phyloP scores from a whole-genome alignment of 37 sponge, comb jelly and placozoan species.

The Ianthella basta region DNA sequence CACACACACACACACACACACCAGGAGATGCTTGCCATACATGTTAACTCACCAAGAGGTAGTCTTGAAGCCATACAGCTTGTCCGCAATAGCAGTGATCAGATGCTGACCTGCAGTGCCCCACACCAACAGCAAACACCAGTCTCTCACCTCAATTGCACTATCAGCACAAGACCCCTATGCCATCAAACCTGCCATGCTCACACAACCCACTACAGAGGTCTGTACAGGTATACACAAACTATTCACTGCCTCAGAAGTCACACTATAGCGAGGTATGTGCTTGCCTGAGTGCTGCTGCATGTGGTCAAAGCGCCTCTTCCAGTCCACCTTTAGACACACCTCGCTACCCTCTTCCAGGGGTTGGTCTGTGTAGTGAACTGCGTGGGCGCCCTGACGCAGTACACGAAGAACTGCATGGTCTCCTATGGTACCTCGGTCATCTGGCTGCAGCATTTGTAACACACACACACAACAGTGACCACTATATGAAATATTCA shows the following conservation, averaged over 20 bases:
- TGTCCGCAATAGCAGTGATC: conserved; percentile 90
- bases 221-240: neutral
- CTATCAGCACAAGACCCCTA: too few relatives aligned
- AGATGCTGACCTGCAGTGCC: conserved; percentile 86
- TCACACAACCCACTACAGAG: too few relatives aligned
- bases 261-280: too few relatives aligned
- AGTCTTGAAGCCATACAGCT: conserved; percentile 83
- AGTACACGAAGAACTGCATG: conserved; percentile 75
- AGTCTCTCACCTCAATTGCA: too few relatives aligned
- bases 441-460: conserved; percentile 73
- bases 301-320: conserved; percentile 97
- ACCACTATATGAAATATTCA: too few relatives aligned
- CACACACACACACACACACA: conserved; percentile 11
- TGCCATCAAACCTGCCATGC: too few relatives aligned
- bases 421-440: conserved; percentile 68
- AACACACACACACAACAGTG: conserved; percentile 21
- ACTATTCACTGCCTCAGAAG: too few relatives aligned
- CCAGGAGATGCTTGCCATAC: conserved; percentile 25
- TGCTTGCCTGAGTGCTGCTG: conserved; percentile 95
- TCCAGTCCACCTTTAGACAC: conserved; percentile 84
- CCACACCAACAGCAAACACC: too few relatives aligned
- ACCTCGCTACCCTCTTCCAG: conserved; percentile 72
- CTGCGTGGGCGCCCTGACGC: conserved; percentile 73
- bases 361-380: conserved; percentile 63
- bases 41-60: conserved; percentile 74